Conservation (phyloP, 2,888 invertebrate species). For the Cephonodes hylas region DNA sequence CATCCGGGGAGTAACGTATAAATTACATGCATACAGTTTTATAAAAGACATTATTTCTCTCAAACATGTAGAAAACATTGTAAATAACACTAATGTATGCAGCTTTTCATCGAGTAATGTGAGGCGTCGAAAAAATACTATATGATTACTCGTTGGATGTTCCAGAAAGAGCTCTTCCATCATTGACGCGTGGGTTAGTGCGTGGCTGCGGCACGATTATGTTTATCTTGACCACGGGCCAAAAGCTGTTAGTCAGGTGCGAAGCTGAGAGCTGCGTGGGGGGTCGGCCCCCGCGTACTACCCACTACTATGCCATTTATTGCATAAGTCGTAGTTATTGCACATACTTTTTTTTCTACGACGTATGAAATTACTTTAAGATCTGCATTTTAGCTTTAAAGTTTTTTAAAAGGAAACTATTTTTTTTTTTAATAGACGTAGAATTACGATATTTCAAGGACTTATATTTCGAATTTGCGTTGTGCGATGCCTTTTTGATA, state of each 20-base stretch:
- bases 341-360: background rate
- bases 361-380: no score
- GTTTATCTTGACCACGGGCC: slow-evolving; percentile 64
- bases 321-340: background rate
- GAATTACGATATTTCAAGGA: no score
- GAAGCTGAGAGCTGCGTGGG: background rate
- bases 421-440: no score
- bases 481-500: no score
- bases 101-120: background rate
- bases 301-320: background rate
- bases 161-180: slow-evolving; percentile 49
- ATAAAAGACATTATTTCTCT: background rate
- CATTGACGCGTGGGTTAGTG: slow-evolving; percentile 41
- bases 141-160: slow-evolving; percentile 16
- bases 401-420: no score
- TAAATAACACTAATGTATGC: background rate
- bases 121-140: slow-evolving; percentile 6
- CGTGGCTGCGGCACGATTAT: slow-evolving; percentile 38
- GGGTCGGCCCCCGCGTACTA: background rate
- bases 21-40: no score
- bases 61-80: background rate
- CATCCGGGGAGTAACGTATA: no score
- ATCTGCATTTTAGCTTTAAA: no score
- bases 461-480: no score
- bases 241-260: slow-evolving; percentile 28